phyloP scores from a whole-genome alignment of 2,113 vertebrate genomes.

The Ancistrus triradiatus region DNA sequence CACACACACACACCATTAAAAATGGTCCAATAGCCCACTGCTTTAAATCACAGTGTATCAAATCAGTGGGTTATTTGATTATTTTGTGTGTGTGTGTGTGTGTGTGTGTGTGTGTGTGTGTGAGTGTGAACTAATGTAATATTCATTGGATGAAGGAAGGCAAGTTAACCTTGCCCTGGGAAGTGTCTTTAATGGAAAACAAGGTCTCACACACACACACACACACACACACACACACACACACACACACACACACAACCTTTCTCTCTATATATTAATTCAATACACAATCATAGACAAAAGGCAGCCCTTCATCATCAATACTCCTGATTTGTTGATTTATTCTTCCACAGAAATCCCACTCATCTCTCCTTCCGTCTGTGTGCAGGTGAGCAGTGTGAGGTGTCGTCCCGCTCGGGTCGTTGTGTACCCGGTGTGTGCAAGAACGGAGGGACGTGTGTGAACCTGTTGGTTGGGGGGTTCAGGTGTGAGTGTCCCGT shows the following conservation, averaged over 20 bases:
- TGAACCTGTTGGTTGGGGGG: constrained; percentile 90
- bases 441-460: constrained; percentile 84
- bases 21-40: too few species aligned
- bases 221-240: constrained; percentile 10
- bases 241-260: constrained; percentile 11
- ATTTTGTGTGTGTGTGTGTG: too few species aligned
- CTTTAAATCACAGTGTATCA: too few species aligned
- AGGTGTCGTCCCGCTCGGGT: constrained; percentile 80
- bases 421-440: constrained; percentile 83
- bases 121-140: too few species aligned
- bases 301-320: not conserved
- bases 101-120: not conserved
- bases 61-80: too few species aligned
- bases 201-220: constrained; percentile 9
- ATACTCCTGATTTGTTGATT: too few species aligned
- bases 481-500: constrained; percentile 86
- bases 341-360: not conserved
- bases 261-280: too few species aligned
- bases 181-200: not conserved
- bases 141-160: too few species aligned
- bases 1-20: too few species aligned
- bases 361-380: constrained; percentile 20
- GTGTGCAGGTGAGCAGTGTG: constrained; percentile 77
- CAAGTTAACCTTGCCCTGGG: too few species aligned
- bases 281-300: not conserved